A percentile compares a stretch with the other conserved stretches of the same genome.
phyloP scores from a whole-genome alignment of 2,113 vertebrate species.

The Xerus inauris region DNA sequence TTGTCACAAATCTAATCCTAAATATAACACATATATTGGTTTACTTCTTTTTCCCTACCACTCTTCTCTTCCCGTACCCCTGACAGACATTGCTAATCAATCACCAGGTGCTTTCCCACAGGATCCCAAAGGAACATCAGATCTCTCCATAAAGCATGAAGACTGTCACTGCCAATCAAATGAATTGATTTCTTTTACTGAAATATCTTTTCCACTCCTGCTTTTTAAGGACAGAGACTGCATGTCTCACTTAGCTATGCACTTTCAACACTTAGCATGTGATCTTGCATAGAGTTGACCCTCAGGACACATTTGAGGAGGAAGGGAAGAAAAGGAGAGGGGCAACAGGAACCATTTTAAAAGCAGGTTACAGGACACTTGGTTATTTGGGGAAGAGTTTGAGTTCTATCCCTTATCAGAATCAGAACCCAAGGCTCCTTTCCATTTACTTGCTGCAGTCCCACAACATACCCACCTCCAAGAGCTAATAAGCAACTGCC shows the following conservation, averaged over 20 bases:
- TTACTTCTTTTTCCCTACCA: not conserved
- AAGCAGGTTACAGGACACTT: not conserved
- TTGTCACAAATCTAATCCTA: not conserved
- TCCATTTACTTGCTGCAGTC: not conserved
- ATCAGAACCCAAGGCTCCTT: not conserved
- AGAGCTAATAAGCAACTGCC: not conserved
- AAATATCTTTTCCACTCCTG: not conserved
- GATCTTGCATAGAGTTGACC: not conserved
- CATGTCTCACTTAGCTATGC: not conserved
- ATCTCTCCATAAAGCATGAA: not conserved
- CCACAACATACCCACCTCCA: not conserved
- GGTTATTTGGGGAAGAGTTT: not conserved
- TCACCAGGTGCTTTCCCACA: not conserved
- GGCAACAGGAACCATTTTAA: not conserved
- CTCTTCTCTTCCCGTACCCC: not conserved
- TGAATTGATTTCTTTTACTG: not conserved
- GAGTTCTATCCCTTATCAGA: not conserved
- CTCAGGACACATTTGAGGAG: not conserved
- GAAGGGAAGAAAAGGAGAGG: not conserved
- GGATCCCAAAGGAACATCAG: not conserved
- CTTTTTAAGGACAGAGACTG: not conserved
- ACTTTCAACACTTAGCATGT: not conserved
- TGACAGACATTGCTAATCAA: slow-evolving; percentile 33
- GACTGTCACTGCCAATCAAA: not conserved
- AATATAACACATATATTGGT: not conserved